phyloP scores from a whole-genome alignment of 2,797 vertebrate species.

The Notamacropus eugenii region DNA sequence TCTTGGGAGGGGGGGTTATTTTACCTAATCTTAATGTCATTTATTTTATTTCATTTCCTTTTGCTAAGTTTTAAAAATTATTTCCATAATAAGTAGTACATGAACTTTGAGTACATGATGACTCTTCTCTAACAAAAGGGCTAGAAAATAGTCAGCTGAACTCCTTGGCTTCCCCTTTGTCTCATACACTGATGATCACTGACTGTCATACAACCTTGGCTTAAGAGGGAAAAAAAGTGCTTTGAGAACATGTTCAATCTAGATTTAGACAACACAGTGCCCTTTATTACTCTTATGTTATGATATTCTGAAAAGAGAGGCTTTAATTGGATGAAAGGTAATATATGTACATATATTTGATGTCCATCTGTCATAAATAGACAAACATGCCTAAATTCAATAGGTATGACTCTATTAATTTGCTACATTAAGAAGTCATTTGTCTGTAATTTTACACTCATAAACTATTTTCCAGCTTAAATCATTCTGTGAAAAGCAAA shows the following conservation, averaged over 20 bases:
- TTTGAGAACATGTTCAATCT: not conserved
- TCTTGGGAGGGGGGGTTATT: not conserved
- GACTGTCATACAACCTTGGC: not conserved
- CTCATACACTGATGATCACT: not conserved
- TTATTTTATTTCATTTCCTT: not conserved
- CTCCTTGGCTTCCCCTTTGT: not conserved
- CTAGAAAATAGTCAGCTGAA: not conserved
- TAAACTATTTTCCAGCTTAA: conserved; percentile 60
- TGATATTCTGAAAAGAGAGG: conserved; percentile 38
- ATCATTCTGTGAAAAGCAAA: conserved; percentile 66
- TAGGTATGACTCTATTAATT: conserved; percentile 56
- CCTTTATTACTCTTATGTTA: not conserved
- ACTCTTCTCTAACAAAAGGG: conserved; percentile 14
- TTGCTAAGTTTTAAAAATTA: not conserved
- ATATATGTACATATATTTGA: conserved; percentile 62
- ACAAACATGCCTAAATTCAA: conserved; percentile 56
- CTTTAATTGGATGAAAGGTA: not conserved
- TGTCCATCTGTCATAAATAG: conserved; percentile 46
- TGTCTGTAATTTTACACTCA: conserved; percentile 45
- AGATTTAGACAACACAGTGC: not conserved
- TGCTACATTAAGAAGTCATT: conserved; percentile 32
- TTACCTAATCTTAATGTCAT: not conserved
- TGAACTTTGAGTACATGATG: not conserved
- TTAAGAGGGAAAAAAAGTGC: not conserved
- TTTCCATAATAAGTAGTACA: conserved; percentile 18